Conservation (phyloP, 1,140 invertebrate genomes). For the Anthonomus grandis region DNA sequence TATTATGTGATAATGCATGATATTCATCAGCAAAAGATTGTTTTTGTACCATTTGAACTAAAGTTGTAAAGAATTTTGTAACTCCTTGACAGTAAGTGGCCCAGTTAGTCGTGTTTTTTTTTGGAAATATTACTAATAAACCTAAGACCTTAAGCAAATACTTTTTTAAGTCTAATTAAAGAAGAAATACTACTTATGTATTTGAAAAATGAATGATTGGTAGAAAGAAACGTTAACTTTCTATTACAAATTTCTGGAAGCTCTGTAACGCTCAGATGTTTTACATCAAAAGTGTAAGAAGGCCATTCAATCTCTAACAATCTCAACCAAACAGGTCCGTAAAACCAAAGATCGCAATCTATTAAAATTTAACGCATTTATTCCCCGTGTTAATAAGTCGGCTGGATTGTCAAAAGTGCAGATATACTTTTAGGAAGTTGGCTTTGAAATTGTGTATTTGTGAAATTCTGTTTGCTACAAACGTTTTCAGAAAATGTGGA, state of each 20-base stretch:
- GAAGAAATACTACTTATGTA: conserved; percentile 4
- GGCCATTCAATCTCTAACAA: conserved; percentile 1
- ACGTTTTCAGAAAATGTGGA: conserved; percentile 2
- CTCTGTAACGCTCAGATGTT: not conserved
- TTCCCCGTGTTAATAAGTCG: conserved; percentile 14
- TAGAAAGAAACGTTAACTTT: not conserved
- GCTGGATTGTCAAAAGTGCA: conserved; percentile 17
- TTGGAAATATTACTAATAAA: conserved; percentile 17
- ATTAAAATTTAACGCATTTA: not conserved
- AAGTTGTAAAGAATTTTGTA: not conserved
- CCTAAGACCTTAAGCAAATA: conserved; percentile 1
- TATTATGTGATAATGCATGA: conserved; percentile 7
- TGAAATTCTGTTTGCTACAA: conserved; percentile 16
- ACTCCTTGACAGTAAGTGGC: not conserved
- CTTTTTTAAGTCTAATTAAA: conserved; percentile 8
- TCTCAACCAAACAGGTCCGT: conserved; percentile 24
- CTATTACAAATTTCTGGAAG: conserved; percentile 1
- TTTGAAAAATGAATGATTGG: not conserved
- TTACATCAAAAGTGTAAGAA: not conserved
- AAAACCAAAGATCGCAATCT: conserved; percentile 21
- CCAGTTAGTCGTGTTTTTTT: not conserved
- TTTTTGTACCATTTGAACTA: conserved; percentile 9
- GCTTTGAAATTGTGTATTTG: conserved; percentile 2
- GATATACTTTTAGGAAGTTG: conserved; percentile 4
- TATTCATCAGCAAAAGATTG: conserved; percentile 10